Evolutionary conservation across 1,140 invertebrate species (phyloP), one percentile per base, ranked within the genome.

Genomic region (Diorhabda sublineata): DNA sequence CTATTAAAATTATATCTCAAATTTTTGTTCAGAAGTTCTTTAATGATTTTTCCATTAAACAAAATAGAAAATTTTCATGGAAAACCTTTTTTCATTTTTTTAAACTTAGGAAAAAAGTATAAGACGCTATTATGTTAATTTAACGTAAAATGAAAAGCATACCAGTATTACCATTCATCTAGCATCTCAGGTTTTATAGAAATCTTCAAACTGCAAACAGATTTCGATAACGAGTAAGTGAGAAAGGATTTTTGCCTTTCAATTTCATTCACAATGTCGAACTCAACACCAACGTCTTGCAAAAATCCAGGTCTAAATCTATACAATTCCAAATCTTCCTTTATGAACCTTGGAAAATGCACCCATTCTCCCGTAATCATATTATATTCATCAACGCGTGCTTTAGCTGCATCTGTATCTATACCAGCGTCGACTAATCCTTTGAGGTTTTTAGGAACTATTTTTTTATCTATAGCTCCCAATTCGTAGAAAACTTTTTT

Each of bases 291-390:
- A 5, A 70, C 59, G 47, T 73, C 71, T 60, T 70, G 69, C 5
- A 73, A 44, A 11, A 58, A 43, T 56, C 71, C 70, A 7, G 71
- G 69, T 42, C 58, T 64, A 3, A 60, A n/a, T 56, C 64, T 73
- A 43, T 73, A 73, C 2, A 70, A 41, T 26, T 65, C 42, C 43
- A 69, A 11, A 60, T 70, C 71, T 45, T 70, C 63, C 42, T 58
- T 61, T 2, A 70, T 70, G 26, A 68, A 42, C 7, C 71, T 67
- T 3, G 71, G 66, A 58, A 73, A 73, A 4, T 57, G 60, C 41
- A 57, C 44, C 6, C 68, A 3, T 58, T 70, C 61, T 26, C 60
- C 69, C 9, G 67, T 6, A 26, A 26, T 26, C 26, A 26, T 26
- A 26, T 26, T 26, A 26, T 26, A 26, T 26, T 26, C 26, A 26